phyloP scores from a whole-genome alignment of 2,113 vertebrate species.

The Anolis carolinensis region DNA sequence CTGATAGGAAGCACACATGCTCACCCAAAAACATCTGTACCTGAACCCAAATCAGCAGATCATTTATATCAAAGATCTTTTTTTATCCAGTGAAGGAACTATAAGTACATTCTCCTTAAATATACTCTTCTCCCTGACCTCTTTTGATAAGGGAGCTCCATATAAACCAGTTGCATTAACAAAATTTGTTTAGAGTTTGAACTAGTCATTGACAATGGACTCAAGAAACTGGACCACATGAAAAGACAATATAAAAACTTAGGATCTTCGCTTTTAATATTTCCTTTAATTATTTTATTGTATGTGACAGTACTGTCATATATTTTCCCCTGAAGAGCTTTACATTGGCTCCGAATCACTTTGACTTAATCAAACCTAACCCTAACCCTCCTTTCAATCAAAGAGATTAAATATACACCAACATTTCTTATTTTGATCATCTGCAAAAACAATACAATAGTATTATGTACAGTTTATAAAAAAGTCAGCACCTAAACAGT shows the following conservation, averaged over 20 bases:
- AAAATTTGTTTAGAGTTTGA: not conserved
- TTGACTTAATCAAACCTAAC: not conserved
- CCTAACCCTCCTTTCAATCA: slow-evolving; percentile 9
- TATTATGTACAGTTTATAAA: slow-evolving; percentile 28
- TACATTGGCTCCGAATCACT: slow-evolving; percentile 33
- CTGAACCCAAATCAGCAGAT: not conserved
- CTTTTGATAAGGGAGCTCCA: not conserved
- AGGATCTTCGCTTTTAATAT: not conserved
- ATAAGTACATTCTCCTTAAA: not conserved
- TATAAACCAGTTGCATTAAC: not conserved
- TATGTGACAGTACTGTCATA: not conserved
- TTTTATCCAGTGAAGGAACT: not conserved
- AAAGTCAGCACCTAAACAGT: not conserved
- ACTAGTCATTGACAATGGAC: not conserved
- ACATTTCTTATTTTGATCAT: slow-evolving; percentile 4
- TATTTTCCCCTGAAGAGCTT: not conserved
- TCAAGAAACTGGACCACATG: not conserved
- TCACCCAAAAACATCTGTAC: not conserved
- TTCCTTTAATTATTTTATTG: slow-evolving; percentile 56
- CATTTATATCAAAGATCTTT: not conserved
- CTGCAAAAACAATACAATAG: slow-evolving; percentile 5
- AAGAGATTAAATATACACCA: not conserved
- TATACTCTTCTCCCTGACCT: not conserved
- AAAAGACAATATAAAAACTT: not conserved
- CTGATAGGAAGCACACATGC: not conserved